Base-by-base conservation (phyloP, 2,888 invertebrate genomes). In the Synergus laeviventris region DNA sequence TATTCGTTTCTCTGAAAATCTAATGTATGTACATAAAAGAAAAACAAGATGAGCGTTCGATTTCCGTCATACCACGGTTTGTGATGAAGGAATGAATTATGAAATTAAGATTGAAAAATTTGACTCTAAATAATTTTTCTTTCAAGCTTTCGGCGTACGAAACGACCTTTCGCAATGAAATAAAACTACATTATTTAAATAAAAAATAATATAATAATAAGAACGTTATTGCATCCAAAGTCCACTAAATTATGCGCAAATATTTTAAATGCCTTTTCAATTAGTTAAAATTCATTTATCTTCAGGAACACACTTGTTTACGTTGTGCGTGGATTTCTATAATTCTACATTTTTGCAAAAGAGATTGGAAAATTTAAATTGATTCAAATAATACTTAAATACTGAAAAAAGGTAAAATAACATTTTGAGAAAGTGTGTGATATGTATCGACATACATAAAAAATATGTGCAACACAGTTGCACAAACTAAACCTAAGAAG, bases 41-140 rank as follows among this genome's bases (percentile, higher is more conserved):
- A 59, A 3, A n/a, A 45, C 42, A 73, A 36, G 73, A 73, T 74
- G 75, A 73, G 54, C 59, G 61, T 7, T 59, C 59, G 59, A 16
- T 74, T 74, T 31, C 9, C n/a, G 49, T 75, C 18, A 39, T 39
- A 54, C 61, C 39, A 59, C 66, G 45, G 66, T 36, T 61, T 61
- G 16, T 61, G 60, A 61, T 61, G 16, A 61, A 61, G 60, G 36
- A 61, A 61, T 31, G 36, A 31, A 36, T 31, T 12, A 36, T 36
- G 12, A 61, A 59, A 24, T 24, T 12, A 59, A 21, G 11, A 24
- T 21, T 8, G 5, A 24, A 59, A 59, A 24, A 21, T 18, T 59
- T 59, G 59, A 24, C 14, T 14, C 59, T 59, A 24, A 59, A 21
- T 56, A 18, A 59, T 24, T 59, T 31, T 14, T 21, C 60, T 61